Base-by-base conservation (phyloP, 2,113 vertebrate species). In the Bettongia penicillata region DNA sequence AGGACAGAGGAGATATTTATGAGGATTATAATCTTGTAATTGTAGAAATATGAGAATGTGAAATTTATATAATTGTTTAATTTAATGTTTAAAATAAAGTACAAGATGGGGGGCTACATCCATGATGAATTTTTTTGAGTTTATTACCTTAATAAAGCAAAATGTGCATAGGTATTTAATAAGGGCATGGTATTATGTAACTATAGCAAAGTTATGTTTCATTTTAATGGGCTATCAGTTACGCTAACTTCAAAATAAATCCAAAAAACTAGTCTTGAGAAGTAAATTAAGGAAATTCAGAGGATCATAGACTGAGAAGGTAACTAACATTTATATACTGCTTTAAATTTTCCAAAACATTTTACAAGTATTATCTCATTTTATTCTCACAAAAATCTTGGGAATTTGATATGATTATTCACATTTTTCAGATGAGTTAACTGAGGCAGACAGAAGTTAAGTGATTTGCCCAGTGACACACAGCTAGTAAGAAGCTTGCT, bases 71-170 rank as follows among this genome's bases (percentile, higher is more conserved):
- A 8, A 50, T 93, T 89, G 48, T 3, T 48, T 48, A 48, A 3
- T 48, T 48, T 48, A 48, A 92, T 43, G 4, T 57, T 91, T 90
- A 53, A 94, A 51, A 84, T 53, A 93, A 95, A 94, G 57, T 91
- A 19, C 84, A 57, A 90, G 25, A 47, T 47, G 91, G 48, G 7
- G 9, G 28, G 12, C 0, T n/a, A 3, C 68, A 55, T 8, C 10
- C 16, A 23, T 68, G 31, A 68, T 93, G 90, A 68, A 11, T 94
- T 93, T 55, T 52, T 84, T 77, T 96, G 89, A 90, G 61, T 31
- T 94, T 61, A 0, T 61, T 68, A 68, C 10, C 26, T 96, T 96
- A 91, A 90, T 50, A 53, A 57, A 52, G 48, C 90, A 43, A 51
- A 90, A 57, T 57, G 19, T 84, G 49, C 92, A 47, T 6, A 53